A percentile compares a stretch with the other conserved stretches of the same genome.
These are phyloP conservation scores for Rapana venosa DNA, from an alignment of 2,888 invertebrate genomes.

Conservation along the genomic window DNA sequence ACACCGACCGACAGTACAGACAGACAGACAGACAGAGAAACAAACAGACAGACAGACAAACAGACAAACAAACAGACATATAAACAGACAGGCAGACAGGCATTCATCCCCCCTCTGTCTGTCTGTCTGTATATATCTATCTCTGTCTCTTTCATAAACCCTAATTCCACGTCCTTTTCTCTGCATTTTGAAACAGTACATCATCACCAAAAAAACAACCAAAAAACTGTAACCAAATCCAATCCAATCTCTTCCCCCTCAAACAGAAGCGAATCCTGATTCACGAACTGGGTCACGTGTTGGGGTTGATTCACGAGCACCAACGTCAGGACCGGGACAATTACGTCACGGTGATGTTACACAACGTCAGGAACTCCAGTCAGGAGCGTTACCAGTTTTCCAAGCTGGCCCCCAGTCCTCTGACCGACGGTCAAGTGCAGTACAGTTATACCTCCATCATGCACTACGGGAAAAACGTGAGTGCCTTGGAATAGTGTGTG, in stretches of 20 bases:
- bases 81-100: not conserved
- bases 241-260: not conserved
- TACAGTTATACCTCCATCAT: conserved; percentile 88
- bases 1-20: not conserved
- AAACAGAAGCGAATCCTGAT: conserved; percentile 50
- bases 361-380: conserved; percentile 48
- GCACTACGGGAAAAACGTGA: conserved; percentile 82
- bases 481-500: conserved; percentile 25
- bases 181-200: no score
- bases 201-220: no score
- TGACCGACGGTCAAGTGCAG: conserved; percentile 75
- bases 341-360: conserved; percentile 47
- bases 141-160: no score
- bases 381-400: conserved; percentile 51
- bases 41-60: not conserved
- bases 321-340: conserved; percentile 52
- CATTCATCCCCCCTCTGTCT: not conserved
- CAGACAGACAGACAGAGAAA: not conserved
- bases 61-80: not conserved
- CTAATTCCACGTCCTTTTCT: no score
- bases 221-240: no score
- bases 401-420: conserved; percentile 42
- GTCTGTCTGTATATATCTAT: no score
- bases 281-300: conserved; percentile 55
- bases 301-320: conserved; percentile 54